Conservation (phyloP, 2,888 invertebrate genomes). For the Fragum sueziense region DNA sequence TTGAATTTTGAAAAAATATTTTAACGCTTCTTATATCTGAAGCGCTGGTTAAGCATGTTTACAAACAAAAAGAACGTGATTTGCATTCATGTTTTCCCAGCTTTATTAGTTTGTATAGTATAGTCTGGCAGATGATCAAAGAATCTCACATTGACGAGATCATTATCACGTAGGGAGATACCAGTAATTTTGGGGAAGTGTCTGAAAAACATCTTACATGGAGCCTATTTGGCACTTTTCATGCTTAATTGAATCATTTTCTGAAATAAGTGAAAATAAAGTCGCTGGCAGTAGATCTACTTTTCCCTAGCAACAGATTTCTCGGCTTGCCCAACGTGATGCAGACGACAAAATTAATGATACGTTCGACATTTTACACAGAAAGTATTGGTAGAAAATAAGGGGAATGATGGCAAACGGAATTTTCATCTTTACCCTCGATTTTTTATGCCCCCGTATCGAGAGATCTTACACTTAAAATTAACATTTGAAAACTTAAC, state of each 20-base stretch:
- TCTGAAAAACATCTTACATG: background rate
- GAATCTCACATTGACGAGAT: slow-evolving; percentile 3
- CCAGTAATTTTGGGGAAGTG: background rate
- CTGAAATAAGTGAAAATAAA: background rate
- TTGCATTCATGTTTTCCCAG: background rate
- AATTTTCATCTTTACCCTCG: background rate
- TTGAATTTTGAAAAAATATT: too few species aligned
- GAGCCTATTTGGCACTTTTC: background rate
- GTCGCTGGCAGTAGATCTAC: background rate
- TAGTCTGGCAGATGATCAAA: slow-evolving; percentile 10
- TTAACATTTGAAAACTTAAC: too few species aligned
- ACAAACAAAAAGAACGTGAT: slow-evolving; percentile 20
- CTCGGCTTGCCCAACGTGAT: background rate
- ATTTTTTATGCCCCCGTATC: too few species aligned
- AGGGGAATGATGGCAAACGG: background rate
- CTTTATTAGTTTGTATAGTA: slow-evolving; percentile 2
- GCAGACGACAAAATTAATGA: background rate
- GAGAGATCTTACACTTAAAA: too few species aligned
- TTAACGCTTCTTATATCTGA: too few species aligned
- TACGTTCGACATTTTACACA: background rate
- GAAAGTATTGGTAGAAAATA: background rate
- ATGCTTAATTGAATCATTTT: background rate
- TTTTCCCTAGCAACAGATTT: background rate
- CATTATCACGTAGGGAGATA: background rate
- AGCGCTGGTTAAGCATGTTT: too few species aligned